A percentile compares a stretch with the other conserved stretches of the same genome.
Evolutionary conservation across 1,140 invertebrate species (phyloP).

Genomic region (Calliphora vicina): DNA sequence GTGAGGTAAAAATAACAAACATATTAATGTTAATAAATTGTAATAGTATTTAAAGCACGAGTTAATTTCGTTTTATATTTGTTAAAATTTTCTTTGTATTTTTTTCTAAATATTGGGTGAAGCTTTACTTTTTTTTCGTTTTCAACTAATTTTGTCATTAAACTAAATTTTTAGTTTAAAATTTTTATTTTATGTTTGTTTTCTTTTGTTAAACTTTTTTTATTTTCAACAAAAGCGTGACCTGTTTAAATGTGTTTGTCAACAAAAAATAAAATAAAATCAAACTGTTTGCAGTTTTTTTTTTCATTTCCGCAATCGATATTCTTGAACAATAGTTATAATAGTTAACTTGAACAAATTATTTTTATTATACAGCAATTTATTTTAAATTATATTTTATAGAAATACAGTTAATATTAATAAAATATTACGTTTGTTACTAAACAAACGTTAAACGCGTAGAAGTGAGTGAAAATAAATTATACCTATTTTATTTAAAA

Average conservation of each 20-base stretch:
- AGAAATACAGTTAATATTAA: too few species aligned
- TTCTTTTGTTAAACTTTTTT: not conserved
- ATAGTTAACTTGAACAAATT: too few species aligned
- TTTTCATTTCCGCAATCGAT: not conserved
- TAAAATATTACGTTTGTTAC: too few species aligned
- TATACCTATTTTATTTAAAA: too few species aligned
- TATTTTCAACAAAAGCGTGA: not conserved
- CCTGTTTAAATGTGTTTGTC: not conserved
- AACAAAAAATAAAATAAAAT: not conserved
- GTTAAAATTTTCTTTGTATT: too few species aligned
- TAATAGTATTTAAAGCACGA: not conserved
- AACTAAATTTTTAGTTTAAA: not conserved
- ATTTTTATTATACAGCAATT: too few species aligned
- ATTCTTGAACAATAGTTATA: not conserved
- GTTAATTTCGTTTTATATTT: not conserved
- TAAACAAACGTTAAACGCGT: too few species aligned
- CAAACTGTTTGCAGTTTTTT: not conserved
- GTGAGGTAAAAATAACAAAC: conserved; percentile 48
- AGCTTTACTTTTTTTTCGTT: not conserved
- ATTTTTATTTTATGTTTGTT: not conserved
- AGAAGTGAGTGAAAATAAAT: too few species aligned
- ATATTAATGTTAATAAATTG: conserved; percentile 8
- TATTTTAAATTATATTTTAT: too few species aligned
- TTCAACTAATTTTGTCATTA: not conserved
- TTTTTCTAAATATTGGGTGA: not conserved